Evolutionary conservation across 2,888 invertebrate species (phyloP).

Genomic region (Volucella bombylans): DNA sequence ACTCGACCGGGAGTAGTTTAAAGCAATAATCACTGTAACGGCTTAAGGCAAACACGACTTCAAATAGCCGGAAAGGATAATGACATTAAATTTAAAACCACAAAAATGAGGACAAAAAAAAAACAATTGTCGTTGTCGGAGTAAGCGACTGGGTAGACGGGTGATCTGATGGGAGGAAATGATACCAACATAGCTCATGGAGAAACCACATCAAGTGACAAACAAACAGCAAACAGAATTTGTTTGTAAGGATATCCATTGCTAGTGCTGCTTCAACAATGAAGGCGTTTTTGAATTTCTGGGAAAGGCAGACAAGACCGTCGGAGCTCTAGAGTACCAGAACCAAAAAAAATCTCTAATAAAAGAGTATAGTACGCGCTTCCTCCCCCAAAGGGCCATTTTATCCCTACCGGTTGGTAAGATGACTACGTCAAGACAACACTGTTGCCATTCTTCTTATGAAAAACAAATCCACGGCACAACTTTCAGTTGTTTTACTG

Average conservation of each 20-base stretch:
- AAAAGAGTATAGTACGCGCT: constrained; percentile 18
- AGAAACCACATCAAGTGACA: constrained; percentile 37
- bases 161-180: constrained; percentile 22
- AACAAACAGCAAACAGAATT: constrained; percentile 10
- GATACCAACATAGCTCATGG: constrained; percentile 49
- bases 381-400: constrained; percentile 20
- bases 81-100: constrained; percentile 18
- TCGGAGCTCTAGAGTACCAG: constrained; percentile 9
- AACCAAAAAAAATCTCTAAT: constrained; percentile 16
- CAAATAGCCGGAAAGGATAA: constrained; percentile 52
- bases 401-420: background rate
- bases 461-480: too few relatives aligned
- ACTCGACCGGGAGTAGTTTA: constrained; percentile 44
- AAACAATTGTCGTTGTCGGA: background rate
- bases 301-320: constrained; percentile 32
- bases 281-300: constrained; percentile 31
- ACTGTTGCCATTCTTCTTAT: too few relatives aligned
- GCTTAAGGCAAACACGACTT: constrained; percentile 29
- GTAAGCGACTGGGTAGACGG: constrained; percentile 16
- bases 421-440: too few relatives aligned
- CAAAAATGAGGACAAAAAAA: background rate
- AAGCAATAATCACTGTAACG: constrained; percentile 52
- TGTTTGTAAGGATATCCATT: constrained; percentile 23
- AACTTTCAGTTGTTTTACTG: too few relatives aligned
- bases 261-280: background rate